Conservation (phyloP, 2,113 vertebrate species). For the Poeciliopsis occidentalis region DNA sequence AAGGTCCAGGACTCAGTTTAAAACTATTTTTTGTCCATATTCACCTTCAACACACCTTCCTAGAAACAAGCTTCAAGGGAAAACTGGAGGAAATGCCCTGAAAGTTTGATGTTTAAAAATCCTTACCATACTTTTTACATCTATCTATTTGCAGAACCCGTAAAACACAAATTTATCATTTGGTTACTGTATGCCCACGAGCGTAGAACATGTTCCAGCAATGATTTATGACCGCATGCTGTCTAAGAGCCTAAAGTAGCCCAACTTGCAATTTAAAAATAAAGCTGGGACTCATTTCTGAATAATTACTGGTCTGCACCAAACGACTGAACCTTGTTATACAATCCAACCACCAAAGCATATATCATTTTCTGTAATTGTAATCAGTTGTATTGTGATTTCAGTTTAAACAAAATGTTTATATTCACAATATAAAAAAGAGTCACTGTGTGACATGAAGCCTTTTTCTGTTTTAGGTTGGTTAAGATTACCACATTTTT, state of each 20-base stretch:
- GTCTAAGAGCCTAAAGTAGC: neutral
- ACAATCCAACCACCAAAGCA: neutral
- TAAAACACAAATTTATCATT: neutral
- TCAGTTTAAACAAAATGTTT: neutral
- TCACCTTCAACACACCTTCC: neutral
- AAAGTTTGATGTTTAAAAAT: neutral
- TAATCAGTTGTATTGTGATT: neutral
- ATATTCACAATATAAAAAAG: neutral
- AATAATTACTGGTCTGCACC: neutral
- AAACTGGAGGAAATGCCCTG: neutral
- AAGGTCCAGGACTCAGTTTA: neutral
- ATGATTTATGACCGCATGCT: neutral
- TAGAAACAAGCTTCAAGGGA: neutral
- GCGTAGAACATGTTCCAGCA: neutral
- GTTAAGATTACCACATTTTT: no score
- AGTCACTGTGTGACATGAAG: neutral
- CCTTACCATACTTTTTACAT: neutral
- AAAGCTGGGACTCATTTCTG: neutral
- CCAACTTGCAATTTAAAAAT: slow-evolving; percentile 5
- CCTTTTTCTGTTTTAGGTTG: no score
- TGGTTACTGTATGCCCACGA: neutral
- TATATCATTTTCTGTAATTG: neutral
- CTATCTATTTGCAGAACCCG: neutral
- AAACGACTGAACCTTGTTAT: neutral
- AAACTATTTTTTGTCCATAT: neutral